Percentiles rank a stretch among this genome's conserved stretches.
Conservation (phyloP, 1,140 invertebrate species). For the Sipha flava region DNA sequence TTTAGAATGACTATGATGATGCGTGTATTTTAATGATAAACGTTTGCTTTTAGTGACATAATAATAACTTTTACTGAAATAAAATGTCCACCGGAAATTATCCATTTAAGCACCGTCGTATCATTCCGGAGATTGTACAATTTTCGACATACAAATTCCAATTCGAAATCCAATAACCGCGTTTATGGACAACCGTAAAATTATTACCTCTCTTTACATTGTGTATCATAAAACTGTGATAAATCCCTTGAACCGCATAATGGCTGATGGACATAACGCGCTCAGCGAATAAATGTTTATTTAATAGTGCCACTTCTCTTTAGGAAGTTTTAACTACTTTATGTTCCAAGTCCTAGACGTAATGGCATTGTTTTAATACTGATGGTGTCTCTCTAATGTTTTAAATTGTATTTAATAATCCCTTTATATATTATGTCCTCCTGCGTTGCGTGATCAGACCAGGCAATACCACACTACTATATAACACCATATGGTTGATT, state of each 20-base stretch:
- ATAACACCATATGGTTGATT: too few relatives aligned
- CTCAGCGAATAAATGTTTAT: not conserved
- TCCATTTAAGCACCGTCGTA: not conserved
- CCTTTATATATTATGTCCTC: too few relatives aligned
- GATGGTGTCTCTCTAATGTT: not conserved
- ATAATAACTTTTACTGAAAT: not conserved
- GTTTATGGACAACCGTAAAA: conserved; percentile 1
- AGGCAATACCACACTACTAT: too few relatives aligned
- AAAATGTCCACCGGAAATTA: not conserved
- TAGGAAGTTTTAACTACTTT: not conserved
- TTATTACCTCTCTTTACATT: not conserved
- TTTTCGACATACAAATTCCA: not conserved
- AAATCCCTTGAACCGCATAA: not conserved
- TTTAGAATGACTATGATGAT: not conserved
- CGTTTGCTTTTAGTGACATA: too few relatives aligned
- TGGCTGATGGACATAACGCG: not conserved
- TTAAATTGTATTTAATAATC: not conserved
- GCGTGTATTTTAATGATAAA: not conserved
- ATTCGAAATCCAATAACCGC: not conserved
- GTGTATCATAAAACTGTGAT: not conserved
- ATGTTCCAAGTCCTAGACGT: not conserved
- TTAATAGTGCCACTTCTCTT: not conserved
- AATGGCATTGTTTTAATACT: not conserved
- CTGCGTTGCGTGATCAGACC: too few relatives aligned
- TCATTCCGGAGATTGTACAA: not conserved